A percentile compares a stretch with the other conserved stretches of the same genome.
Conservation (phyloP, 2,797 vertebrate genomes). For the Sebastes variabilis region DNA sequence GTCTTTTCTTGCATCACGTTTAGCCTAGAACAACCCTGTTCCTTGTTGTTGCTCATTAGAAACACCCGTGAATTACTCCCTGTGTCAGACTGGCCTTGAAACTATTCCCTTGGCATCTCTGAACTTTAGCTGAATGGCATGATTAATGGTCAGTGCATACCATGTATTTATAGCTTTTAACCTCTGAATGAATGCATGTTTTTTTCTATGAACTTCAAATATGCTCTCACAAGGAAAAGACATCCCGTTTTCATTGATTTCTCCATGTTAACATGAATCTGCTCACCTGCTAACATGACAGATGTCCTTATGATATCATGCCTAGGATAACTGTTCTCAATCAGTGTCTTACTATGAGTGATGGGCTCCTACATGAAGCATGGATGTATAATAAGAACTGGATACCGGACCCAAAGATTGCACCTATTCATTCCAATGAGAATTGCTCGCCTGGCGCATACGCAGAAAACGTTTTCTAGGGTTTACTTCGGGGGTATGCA, state of each 20-base stretch:
- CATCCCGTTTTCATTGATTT: background rate
- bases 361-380: background rate
- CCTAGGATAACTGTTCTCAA: background rate
- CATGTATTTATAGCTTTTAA: background rate
- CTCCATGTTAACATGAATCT: background rate
- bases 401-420: no score
- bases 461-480: no score
- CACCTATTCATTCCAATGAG: no score
- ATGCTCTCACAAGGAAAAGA: background rate
- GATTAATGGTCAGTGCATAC: background rate
- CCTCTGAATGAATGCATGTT: background rate
- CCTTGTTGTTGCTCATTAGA: background rate
- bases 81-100: background rate
- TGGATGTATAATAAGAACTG: no score
- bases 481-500: no score
- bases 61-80: background rate
- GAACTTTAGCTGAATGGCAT: background rate
- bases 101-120: background rate
- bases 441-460: no score
- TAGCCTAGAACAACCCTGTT: background rate
- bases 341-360: background rate
- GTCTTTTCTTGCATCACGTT: background rate
- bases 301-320: background rate
- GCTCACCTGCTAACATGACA: background rate
- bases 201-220: background rate